Evolutionary conservation across 2,888 invertebrate genomes (phyloP).

Genomic region (Dicyrtomina minuta): DNA sequence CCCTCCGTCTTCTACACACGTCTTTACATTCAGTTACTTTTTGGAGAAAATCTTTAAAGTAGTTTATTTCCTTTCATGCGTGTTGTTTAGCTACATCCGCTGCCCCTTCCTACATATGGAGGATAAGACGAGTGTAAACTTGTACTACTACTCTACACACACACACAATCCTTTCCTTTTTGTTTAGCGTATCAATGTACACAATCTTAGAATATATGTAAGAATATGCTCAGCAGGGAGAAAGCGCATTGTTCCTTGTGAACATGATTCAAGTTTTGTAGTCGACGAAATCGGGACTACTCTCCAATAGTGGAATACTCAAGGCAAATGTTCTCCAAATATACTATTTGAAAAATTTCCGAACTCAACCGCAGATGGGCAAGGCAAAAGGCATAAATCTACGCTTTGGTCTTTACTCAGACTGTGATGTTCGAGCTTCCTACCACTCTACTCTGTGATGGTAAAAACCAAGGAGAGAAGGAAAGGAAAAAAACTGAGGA

Average conservation of each 20-base stretch:
- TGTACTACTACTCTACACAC: too few species aligned
- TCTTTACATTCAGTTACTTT: not conserved
- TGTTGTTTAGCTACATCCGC: too few species aligned
- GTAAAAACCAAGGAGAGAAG: too few species aligned
- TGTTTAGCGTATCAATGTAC: too few species aligned
- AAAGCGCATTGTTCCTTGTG: not conserved
- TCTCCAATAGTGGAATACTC: not conserved
- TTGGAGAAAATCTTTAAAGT: conserved; percentile 19
- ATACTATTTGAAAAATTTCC: conserved; percentile 10
- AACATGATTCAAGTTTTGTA: not conserved
- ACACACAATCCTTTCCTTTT: too few species aligned
- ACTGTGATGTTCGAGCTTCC: not conserved
- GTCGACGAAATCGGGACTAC: too few species aligned
- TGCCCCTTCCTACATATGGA: too few species aligned
- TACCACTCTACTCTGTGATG: not conserved
- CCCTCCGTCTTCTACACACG: not conserved
- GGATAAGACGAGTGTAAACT: too few species aligned
- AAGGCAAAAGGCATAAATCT: conserved; percentile 26
- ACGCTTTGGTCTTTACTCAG: conserved; percentile 17
- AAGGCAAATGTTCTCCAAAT: not conserved
- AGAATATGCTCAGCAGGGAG: too few species aligned
- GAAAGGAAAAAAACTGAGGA: not conserved
- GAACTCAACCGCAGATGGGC: conserved; percentile 25
- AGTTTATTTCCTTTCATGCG: conserved; percentile 9
- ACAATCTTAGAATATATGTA: too few species aligned